Conservation (phyloP, 2,888 invertebrate genomes). For the Apotomis turbidana region DNA sequence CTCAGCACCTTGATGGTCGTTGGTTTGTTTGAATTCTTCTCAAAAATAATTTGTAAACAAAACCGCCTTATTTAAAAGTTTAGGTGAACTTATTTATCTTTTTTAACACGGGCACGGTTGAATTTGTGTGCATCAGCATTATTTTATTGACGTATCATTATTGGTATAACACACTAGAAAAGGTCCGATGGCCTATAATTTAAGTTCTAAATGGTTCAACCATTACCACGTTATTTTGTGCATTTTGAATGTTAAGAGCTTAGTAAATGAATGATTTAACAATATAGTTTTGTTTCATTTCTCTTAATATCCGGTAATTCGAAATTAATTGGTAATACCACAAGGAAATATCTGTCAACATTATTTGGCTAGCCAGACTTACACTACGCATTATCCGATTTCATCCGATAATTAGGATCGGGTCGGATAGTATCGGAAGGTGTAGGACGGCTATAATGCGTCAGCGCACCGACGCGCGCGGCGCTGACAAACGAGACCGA, state of each 20-base stretch:
- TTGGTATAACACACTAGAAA: slow-evolving; percentile 36
- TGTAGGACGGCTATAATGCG: too few species aligned
- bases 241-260: slow-evolving; percentile 76
- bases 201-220: slow-evolving; percentile 71
- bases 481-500: too few species aligned
- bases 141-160: slow-evolving; percentile 31
- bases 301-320: neutral
- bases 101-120: slow-evolving; percentile 32
- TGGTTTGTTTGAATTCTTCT: slow-evolving; percentile 3
- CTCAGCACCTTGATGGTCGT: neutral
- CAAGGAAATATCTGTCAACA: too few species aligned
- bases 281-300: slow-evolving; percentile 44
- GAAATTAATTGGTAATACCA: too few species aligned
- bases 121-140: slow-evolving; percentile 20
- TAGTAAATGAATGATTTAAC: slow-evolving; percentile 76
- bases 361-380: too few species aligned
- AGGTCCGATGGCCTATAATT: slow-evolving; percentile 63
- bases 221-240: slow-evolving; percentile 71
- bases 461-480: too few species aligned
- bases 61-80: slow-evolving; percentile 26
- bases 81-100: slow-evolving; percentile 24
- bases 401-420: too few species aligned
- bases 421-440: too few species aligned
- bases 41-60: slow-evolving; percentile 7
- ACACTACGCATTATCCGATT: too few species aligned